Conservation (phyloP, 2,888 invertebrate species). For the Cephalotes varians region DNA sequence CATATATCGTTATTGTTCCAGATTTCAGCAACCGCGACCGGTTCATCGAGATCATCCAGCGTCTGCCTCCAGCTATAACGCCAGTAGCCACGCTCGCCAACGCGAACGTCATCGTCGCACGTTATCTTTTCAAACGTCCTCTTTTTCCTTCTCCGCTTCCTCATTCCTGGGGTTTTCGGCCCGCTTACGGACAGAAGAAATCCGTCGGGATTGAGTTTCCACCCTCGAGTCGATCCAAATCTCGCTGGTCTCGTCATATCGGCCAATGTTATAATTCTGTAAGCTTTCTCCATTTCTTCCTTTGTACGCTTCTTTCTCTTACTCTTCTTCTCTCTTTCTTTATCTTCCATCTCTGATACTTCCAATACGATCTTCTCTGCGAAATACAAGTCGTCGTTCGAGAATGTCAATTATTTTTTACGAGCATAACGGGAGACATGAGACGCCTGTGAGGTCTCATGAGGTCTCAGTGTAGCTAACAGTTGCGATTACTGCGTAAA, state of each 20-base stretch:
- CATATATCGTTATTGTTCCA: conserved; percentile 50
- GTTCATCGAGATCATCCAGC: conserved; percentile 41
- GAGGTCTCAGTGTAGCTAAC: background rate
- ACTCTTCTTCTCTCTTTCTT: background rate
- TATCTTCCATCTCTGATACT: background rate
- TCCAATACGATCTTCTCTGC: background rate
- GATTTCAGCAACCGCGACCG: conserved; percentile 56
- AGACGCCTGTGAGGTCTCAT: background rate
- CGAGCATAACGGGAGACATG: conserved; percentile 13
- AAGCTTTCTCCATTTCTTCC: conserved; percentile 20
- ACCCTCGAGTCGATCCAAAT: conserved; percentile 59
- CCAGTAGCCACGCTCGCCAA: conserved; percentile 5
- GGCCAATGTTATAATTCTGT: conserved; percentile 23
- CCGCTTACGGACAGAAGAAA: conserved; percentile 28
- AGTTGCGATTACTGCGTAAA: background rate
- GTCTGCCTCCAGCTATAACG: conserved; percentile 26
- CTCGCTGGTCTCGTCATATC: conserved; percentile 67
- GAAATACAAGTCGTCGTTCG: background rate
- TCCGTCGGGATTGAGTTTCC: conserved; percentile 57
- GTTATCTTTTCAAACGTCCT: conserved; percentile 59
- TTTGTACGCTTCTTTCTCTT: background rate
- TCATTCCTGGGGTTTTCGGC: conserved; percentile 62
- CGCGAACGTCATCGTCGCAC: conserved; percentile 42
- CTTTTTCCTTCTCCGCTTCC: conserved; percentile 60
- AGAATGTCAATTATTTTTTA: conserved; percentile 23